Base-by-base conservation (phyloP, 2,888 invertebrate genomes). In the Gryllus longicercus region DNA sequence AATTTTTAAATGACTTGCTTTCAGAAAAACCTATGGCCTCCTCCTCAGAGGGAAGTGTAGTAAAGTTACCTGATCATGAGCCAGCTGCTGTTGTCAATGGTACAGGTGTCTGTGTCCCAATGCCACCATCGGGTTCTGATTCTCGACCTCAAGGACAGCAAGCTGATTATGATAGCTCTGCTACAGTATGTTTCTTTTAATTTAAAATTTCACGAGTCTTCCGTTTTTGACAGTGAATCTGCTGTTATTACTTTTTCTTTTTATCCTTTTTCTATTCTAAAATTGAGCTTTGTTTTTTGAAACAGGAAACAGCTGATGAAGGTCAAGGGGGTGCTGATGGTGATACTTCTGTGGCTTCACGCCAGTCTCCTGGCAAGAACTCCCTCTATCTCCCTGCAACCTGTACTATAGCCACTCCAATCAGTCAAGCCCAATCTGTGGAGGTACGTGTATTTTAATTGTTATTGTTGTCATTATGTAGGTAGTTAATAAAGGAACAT, bases 221-320 rank as follows among this genome's bases (percentile, higher is more conserved):
- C 78, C 23, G 50, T 16, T 82, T 50, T 38, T 38, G 5, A 38
- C 38, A 5, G 38, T 38, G 38, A 38, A 38, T 38, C 38, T 38
- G 5, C 38, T 38, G 38, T 8, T 38, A 38, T 38, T 38, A 38
- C 38, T 38, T 4, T 38, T 38, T 8, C 63, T 18, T 63, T 79
- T 76, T 74, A 50, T n/a, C 50, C 51, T 63, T 77, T 50, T 51
- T 74, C 12, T 74, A 23, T 81, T 76, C 1, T n/a, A 63, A 63
- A 63, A 14, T 63, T 63, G 63, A 18, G n/a, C n/a, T 63, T n/a
- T 11, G 3, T 63, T 63, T 18, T 18, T 8, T 63, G 63, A 63
- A 63, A 63, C 86, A 85, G 78, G 94, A 94, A 89, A 96, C 96
- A 83, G 96, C 96, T 78, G 96, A 96, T 86, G 96, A 96, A 88